Evolutionary conservation across 2,888 invertebrate genomes (phyloP).

Genomic region (Polia nebulosa): DNA sequence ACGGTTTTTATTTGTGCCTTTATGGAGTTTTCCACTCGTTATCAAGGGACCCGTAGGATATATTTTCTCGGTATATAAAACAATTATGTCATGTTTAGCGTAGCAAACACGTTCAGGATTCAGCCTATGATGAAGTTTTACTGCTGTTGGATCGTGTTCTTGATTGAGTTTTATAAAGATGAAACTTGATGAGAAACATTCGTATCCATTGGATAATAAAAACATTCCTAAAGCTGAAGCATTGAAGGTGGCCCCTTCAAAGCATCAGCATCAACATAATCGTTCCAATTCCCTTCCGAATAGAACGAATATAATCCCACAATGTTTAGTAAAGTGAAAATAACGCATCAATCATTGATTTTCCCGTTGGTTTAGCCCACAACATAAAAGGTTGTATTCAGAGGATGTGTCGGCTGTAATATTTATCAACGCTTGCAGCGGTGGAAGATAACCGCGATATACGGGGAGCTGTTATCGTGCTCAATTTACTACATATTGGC

Average conservation of each 20-base stretch:
- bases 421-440: conserved; percentile 60
- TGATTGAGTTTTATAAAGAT: too few species aligned
- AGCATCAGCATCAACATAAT: conserved; percentile 3
- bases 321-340: conserved; percentile 42
- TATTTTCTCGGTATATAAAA: too few species aligned
- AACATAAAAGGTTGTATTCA: conserved; percentile 44
- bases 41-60: too few species aligned
- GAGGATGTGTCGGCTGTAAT: conserved; percentile 41
- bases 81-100: too few species aligned
- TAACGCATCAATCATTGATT: conserved; percentile 55
- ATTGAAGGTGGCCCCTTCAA: too few species aligned
- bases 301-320: conserved; percentile 11
- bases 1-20: not conserved
- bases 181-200: too few species aligned
- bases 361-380: conserved; percentile 42
- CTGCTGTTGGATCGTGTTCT: too few species aligned
- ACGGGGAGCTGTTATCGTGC: conserved; percentile 53
- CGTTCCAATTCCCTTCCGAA: conserved; percentile 22
- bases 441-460: conserved; percentile 60
- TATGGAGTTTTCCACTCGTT: too few species aligned
- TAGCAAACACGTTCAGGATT: too few species aligned
- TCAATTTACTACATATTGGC: conserved; percentile 64
- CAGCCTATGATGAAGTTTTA: too few species aligned
- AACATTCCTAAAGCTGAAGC: conserved; percentile 9
- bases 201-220: too few species aligned